Base-by-base conservation (phyloP, 2,888 invertebrate genomes). In the Athripsodes cinereus region DNA sequence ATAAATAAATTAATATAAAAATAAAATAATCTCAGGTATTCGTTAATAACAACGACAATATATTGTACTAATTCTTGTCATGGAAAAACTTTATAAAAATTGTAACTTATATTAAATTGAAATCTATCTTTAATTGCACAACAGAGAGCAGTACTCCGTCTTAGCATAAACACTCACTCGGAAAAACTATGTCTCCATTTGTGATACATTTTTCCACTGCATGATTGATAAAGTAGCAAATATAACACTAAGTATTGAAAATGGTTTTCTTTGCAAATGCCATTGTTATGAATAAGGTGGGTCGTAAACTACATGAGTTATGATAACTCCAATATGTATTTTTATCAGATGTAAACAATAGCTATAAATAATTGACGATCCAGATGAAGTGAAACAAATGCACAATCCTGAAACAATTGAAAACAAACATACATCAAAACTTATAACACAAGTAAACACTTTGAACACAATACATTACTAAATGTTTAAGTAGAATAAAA, bases 161-260 rank as follows among this genome's bases (percentile, higher is more conserved):
- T 22, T n/a, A 5, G 22, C 26, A 22, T 8, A 22, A 22, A 22
- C 2, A 21, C 13, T 50, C 50, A 34, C 50, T 22, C 35, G 8
- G 19, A 13, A 31, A 50, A 50, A 50, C 26, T 40, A 50, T 55
- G 50, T 55, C 55, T 55, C 55, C 55, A 55, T 55, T 50, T 55
- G 55, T 55, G 55, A 35, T 55, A 55, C 55, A 55, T 55, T 40
- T 55, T 55, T 35, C 21, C 20, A 44, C 20, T 21, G 53, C 55
- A 55, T 55, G 26, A n/a, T 55, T 31, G 16, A 52, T 50, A 50
- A 40, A 40, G 26, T 8, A 40, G 3, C 2, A 8, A 13, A 40
- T 40, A 13, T 13, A 40, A n/a, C n/a, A n/a, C 16, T 40, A 40
- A 40, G 40, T 40, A 40, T 8, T 40, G 13, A n/a, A 40, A 40